Percentiles rank a stretch among this genome's conserved stretches.
Evolutionary conservation across 2,113 vertebrate species (phyloP).

Genomic region (Electrona antarctica): DNA sequence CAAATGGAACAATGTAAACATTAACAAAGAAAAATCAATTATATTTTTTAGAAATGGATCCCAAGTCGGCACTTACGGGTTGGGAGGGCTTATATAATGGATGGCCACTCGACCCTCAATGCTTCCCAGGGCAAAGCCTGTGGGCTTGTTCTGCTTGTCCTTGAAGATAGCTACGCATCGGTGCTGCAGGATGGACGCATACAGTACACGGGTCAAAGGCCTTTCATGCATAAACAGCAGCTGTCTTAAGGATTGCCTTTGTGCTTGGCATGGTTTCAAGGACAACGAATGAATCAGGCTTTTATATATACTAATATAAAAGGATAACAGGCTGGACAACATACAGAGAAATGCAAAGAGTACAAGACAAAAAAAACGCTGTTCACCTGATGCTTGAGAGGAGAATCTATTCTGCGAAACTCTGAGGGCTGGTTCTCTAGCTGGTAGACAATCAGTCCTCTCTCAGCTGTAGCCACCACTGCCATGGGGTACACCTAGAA

Average conservation of each 20-base stretch:
- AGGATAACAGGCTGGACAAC: neutral
- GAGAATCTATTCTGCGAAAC: conserved; percentile 96
- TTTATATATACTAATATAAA: conserved; percentile 1
- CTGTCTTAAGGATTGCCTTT: neutral
- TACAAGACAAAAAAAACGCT: neutral
- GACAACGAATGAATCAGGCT: neutral
- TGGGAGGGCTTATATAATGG: conserved; percentile 98
- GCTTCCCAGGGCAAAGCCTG: conserved; percentile 96
- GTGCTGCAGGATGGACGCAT: conserved; percentile 78
- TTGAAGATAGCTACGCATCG: conserved; percentile 99
- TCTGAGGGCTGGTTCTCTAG: conserved; percentile 97
- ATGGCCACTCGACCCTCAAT: conserved; percentile 98
- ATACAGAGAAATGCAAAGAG: neutral
- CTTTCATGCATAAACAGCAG: neutral
- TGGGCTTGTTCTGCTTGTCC: conserved; percentile 99
- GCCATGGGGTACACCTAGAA: conserved; percentile 96
- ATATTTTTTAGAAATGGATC: neutral
- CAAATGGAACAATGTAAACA: no score
- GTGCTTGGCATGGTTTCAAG: neutral
- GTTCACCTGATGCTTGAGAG: conserved; percentile 95
- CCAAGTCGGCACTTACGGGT: conserved; percentile 86
- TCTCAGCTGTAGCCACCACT: conserved; percentile 94
- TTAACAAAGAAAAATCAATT: conserved; percentile 3
- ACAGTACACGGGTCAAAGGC: conserved; percentile 1
- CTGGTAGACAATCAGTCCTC: conserved; percentile 97